These are phyloP conservation scores for Phalloptychus januarius DNA, from an alignment of 2,797 vertebrate species.

Conservation along the genomic window DNA sequence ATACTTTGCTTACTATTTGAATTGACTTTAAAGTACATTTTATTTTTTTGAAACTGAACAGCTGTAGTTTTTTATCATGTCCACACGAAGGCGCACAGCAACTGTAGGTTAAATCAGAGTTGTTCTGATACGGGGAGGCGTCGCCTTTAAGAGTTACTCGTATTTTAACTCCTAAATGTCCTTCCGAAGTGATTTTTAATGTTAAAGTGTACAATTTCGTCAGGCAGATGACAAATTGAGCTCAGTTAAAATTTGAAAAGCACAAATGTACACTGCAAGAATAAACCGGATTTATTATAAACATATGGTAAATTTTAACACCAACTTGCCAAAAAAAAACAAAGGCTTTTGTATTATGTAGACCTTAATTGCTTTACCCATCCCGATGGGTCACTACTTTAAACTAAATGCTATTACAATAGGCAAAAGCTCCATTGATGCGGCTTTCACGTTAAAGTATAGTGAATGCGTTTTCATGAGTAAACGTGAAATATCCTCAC, in stretches of 20 bases:
- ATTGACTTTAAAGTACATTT: not conserved
- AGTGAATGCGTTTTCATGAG: not conserved
- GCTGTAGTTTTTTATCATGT: not conserved
- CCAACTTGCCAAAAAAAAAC: too few relatives aligned
- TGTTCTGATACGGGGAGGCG: not conserved
- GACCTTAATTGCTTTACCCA: not conserved
- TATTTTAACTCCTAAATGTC: not conserved
- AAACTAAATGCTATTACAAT: not conserved
- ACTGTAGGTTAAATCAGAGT: not conserved
- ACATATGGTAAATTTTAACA: too few relatives aligned
- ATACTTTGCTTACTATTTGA: not conserved
- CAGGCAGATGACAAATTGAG: too few relatives aligned
- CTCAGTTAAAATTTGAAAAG: too few relatives aligned
- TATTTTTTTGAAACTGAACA: not conserved
- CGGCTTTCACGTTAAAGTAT: not conserved
- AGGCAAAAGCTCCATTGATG: not conserved
- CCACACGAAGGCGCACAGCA: conserved; percentile 60
- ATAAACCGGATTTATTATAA: too few relatives aligned
- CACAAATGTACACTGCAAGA: too few relatives aligned
- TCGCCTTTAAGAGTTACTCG: conserved; percentile 16
- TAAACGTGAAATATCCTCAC: conserved; percentile 19
- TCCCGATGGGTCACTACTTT: not conserved
- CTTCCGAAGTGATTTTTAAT: not conserved
- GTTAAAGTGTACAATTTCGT: not conserved
- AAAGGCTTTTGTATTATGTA: too few relatives aligned